These are phyloP conservation scores for Macaria liturata DNA, from an alignment of 2,888 invertebrate genomes.

Conservation along the genomic window DNA sequence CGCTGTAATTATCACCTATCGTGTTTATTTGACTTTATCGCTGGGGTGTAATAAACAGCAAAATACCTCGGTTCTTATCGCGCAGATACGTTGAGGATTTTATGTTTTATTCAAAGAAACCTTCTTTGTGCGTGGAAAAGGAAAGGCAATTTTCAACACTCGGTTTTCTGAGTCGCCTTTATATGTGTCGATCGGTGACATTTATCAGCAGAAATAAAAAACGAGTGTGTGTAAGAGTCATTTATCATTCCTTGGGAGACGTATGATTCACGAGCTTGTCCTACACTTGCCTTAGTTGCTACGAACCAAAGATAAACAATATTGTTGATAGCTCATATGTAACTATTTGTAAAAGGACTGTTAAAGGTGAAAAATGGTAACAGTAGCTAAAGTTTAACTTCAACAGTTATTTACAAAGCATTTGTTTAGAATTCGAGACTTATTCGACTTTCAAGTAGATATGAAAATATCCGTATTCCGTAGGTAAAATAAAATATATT, in stretches of 20 bases:
- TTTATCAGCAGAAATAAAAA: constrained; percentile 8
- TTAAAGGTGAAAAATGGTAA: too few relatives aligned
- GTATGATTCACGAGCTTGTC: constrained; percentile 5
- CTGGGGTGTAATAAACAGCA: constrained; percentile 13
- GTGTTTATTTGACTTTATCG: constrained; percentile 24
- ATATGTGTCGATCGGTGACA: constrained; percentile 10
- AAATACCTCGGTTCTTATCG: constrained; percentile 5
- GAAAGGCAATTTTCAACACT: constrained; percentile 2
- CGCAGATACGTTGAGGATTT: constrained; percentile 7
- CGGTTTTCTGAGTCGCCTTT: constrained; percentile 1
- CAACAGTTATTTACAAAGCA: too few relatives aligned
- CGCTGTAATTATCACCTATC: constrained; percentile 14
- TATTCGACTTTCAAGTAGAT: too few relatives aligned
- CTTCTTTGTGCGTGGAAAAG: constrained; percentile 6
- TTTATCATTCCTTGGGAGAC: constrained; percentile 16
- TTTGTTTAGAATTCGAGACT: too few relatives aligned
- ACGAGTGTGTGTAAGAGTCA: constrained; percentile 4
- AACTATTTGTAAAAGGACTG: too few relatives aligned
- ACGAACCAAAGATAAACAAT: background rate
- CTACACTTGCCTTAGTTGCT: constrained; percentile 1
- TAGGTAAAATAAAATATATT: too few relatives aligned
- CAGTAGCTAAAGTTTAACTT: too few relatives aligned
- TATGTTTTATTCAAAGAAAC: constrained; percentile 20
- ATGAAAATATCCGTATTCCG: too few relatives aligned
- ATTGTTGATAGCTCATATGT: background rate